Conservation (phyloP, 2,797 vertebrate species). For the Oryzias dopingdopingensis region DNA sequence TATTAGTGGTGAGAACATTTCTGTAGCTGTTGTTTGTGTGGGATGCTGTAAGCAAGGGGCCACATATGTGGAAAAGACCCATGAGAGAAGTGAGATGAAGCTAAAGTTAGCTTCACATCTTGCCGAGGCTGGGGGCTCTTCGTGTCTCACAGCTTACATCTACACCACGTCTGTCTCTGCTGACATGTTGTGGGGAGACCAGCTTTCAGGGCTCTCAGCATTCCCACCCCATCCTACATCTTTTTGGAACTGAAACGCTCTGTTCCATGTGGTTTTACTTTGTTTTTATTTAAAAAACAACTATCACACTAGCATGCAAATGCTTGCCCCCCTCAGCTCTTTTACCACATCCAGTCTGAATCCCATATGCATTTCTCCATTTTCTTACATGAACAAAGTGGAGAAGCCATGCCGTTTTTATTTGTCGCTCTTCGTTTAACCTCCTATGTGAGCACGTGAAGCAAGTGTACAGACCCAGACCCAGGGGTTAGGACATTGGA, state of each 20-base stretch:
- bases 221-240: constrained; percentile 15
- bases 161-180: constrained; percentile 30
- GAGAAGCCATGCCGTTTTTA: constrained; percentile 14
- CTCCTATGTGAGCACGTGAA: constrained; percentile 4
- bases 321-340: constrained; percentile 14
- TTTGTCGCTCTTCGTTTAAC: not conserved
- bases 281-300: not conserved
- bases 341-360: constrained; percentile 18
- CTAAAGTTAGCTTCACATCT: constrained; percentile 35
- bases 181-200: constrained; percentile 28
- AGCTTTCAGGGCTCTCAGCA: constrained; percentile 12
- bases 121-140: not conserved
- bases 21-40: constrained; percentile 26
- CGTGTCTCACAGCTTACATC: constrained; percentile 10
- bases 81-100: constrained; percentile 42
- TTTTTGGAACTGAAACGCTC: constrained; percentile 33
- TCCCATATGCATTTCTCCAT: constrained; percentile 21
- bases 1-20: constrained; percentile 45
- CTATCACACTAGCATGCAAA: constrained; percentile 2
- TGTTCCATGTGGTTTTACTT: constrained; percentile 29
- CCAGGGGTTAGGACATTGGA: constrained; percentile 33
- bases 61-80: constrained; percentile 30
- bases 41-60: constrained; percentile 13
- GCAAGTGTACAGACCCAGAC: constrained; percentile 17
- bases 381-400: constrained; percentile 26